These are phyloP conservation scores for Temnopleurus reevesii DNA, from an alignment of 53 echinoderm and acorn worm genomes.

Conservation along the genomic window DNA sequence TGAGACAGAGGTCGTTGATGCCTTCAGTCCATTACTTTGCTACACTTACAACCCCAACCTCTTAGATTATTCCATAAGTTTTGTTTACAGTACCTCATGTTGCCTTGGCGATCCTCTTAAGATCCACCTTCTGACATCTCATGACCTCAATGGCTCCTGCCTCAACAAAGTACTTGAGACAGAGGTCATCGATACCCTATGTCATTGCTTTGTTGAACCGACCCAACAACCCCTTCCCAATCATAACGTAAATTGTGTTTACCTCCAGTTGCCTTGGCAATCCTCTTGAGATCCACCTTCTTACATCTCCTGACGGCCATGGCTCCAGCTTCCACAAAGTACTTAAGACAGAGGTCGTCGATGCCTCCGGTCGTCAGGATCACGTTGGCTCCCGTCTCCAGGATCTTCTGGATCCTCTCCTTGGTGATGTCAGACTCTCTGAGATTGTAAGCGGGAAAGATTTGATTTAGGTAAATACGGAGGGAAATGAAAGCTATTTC, in stretches of 20 bases:
- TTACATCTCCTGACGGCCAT: slow-evolving; percentile 96
- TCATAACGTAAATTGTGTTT: background rate
- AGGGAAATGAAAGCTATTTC: no score
- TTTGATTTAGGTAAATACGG: no score
- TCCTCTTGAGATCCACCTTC: slow-evolving; percentile 95
- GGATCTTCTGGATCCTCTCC: slow-evolving; percentile 95
- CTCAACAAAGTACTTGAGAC: slow-evolving; percentile 98
- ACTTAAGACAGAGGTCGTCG: slow-evolving; percentile 98
- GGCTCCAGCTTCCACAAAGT: slow-evolving; percentile 97
- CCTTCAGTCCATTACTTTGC: no score
- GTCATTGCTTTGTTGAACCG: no score
- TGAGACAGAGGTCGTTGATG: slow-evolving; percentile 96
- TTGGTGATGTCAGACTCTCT: slow-evolving; percentile 98
- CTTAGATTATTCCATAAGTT: no score
- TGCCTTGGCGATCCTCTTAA: slow-evolving; percentile 97
- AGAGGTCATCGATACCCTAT: slow-evolving; percentile 96
- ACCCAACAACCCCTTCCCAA: no score
- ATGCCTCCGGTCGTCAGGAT: slow-evolving; percentile 93
- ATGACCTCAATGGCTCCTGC: slow-evolving; percentile 96
- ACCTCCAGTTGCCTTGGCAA: slow-evolving; percentile 99
- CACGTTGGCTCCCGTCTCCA: slow-evolving; percentile 90
- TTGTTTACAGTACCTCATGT: slow-evolving; percentile 85
- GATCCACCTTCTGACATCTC: slow-evolving; percentile 91
- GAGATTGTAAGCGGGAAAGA: background rate
- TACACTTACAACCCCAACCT: no score